Conservation (phyloP, 2,888 invertebrate species). For the Pollenia labialis region DNA sequence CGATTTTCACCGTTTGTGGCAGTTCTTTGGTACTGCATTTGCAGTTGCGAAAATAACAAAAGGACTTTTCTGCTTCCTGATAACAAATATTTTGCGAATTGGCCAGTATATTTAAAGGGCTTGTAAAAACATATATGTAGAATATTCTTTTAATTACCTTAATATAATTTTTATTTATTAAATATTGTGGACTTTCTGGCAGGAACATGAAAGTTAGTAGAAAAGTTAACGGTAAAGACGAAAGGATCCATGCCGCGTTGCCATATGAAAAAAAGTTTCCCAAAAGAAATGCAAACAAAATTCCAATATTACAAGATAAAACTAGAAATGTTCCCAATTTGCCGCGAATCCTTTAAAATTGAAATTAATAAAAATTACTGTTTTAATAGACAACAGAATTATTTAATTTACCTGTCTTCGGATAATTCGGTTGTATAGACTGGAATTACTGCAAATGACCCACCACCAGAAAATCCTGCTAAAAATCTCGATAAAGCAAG, state of each 20-base stretch:
- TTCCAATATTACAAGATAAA: conserved; percentile 80
- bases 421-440: conserved; percentile 48
- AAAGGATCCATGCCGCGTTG: conserved; percentile 77
- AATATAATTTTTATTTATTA: conserved; percentile 77
- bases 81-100: not conserved
- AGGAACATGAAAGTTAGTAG: conserved; percentile 79
- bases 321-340: conserved; percentile 81
- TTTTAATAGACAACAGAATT: too few species aligned
- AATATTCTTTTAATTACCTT: conserved; percentile 69
- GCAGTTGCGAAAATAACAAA: conserved; percentile 81
- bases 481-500: conserved; percentile 78
- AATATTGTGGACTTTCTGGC: conserved; percentile 82
- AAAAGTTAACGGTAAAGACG: conserved; percentile 77
- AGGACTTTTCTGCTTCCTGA: conserved; percentile 80
- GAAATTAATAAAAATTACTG: too few species aligned
- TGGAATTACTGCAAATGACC: conserved; percentile 16
- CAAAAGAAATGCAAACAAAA: conserved; percentile 79
- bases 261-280: conserved; percentile 79
- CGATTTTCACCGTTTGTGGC: conserved; percentile 78
- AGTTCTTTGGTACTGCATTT: conserved; percentile 76
- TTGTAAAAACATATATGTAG: too few species aligned
- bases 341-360: conserved; percentile 80
- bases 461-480: conserved; percentile 79
- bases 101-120: too few species aligned
- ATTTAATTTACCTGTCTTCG: conserved; percentile 71